phyloP scores from a whole-genome alignment of 2,888 invertebrate genomes.

The Lutraria lutraria region DNA sequence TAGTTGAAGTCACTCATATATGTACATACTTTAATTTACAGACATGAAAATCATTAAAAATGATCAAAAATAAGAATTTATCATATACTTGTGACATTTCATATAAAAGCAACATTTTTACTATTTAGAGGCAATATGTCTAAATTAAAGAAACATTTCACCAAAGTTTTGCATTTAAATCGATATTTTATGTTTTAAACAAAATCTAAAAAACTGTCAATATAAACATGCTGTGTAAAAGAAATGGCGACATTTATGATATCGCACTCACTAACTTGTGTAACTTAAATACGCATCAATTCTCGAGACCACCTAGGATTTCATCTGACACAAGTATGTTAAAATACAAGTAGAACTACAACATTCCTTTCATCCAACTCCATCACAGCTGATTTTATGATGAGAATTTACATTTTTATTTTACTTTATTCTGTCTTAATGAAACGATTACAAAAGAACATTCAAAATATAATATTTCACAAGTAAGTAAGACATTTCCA shows the following conservation, averaged over 20 bases:
- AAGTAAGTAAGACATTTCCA: conserved; percentile 41
- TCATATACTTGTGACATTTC: conserved; percentile 2
- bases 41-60: neutral
- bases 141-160: neutral
- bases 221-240: conserved; percentile 7
- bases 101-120: neutral
- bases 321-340: conserved; percentile 33
- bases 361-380: conserved; percentile 6
- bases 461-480: conserved; percentile 38
- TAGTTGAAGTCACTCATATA: neutral
- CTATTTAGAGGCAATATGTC: neutral
- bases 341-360: conserved; percentile 11
- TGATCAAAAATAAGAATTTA: neutral
- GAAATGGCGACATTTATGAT: conserved; percentile 10
- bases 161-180: conserved; percentile 14
- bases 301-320: conserved; percentile 26
- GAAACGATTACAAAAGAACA: conserved; percentile 23
- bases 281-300: conserved; percentile 15
- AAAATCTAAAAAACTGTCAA: neutral
- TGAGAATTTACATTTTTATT: conserved; percentile 8
- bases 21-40: neutral
- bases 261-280: neutral
- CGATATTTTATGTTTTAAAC: neutral
- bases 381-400: conserved; percentile 5
- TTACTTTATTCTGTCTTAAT: neutral